Conservation (phyloP, 1,140 invertebrate species). For the Colletes latitarsis region DNA sequence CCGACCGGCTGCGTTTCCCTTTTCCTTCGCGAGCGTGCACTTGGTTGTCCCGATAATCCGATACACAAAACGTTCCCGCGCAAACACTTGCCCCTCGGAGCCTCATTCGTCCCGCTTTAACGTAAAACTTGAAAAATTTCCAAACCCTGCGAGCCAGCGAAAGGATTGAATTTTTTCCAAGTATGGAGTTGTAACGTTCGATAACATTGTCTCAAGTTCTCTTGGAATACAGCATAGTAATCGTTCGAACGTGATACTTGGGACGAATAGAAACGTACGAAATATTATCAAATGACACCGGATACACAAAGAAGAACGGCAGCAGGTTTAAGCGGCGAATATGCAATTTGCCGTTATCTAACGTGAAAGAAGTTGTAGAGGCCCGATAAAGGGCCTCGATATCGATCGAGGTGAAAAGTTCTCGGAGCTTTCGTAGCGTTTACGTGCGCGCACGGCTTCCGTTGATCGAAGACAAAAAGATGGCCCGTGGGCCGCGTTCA, state of each 20-base stretch:
- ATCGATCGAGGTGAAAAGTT: not conserved
- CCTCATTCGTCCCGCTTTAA: not conserved
- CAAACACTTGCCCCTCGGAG: not conserved
- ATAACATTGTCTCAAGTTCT: no score
- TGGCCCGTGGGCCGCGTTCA: not conserved
- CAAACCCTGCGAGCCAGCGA: not conserved
- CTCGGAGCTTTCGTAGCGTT: not conserved
- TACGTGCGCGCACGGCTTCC: not conserved
- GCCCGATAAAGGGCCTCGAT: not conserved
- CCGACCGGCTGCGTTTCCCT: slow-evolving; percentile 9
- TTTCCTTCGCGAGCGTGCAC: not conserved
- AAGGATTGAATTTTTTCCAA: not conserved
- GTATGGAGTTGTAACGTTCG: no score
- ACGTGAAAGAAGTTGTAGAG: no score
- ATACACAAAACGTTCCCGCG: slow-evolving; percentile 7
- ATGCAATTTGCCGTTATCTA: no score
- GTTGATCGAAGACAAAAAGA: slow-evolving; percentile 22
- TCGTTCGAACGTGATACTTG: no score
- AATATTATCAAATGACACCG: no score
- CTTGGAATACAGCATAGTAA: no score
- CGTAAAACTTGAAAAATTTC: not conserved
- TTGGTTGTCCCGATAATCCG: slow-evolving; percentile 41
- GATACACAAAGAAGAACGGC: no score
- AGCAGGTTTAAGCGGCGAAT: not conserved
- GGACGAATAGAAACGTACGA: no score